A percentile compares a stretch with the other conserved stretches of the same genome.
Evolutionary conservation across 2,113 vertebrate genomes (phyloP).

Genomic region (Heterotilapia buettikoferi): DNA sequence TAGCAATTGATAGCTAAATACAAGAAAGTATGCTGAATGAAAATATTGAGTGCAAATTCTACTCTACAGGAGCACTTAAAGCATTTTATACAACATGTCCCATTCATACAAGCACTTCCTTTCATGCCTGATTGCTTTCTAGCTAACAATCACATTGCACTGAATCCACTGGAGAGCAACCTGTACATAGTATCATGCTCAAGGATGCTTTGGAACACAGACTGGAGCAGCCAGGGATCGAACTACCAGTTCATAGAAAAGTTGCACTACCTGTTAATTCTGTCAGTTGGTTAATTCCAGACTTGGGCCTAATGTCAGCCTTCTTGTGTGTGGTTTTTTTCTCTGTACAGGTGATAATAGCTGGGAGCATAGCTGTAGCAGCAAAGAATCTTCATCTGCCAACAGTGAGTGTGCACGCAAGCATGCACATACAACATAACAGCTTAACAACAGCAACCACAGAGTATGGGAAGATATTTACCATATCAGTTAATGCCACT

Average conservation of each 20-base stretch:
- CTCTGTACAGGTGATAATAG: conserved; percentile 49
- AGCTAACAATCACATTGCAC: background rate
- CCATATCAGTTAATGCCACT: rapidly evolving
- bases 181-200: background rate
- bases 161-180: background rate
- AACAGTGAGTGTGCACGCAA: conserved; percentile 44
- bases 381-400: conserved; percentile 64
- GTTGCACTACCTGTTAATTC: background rate
- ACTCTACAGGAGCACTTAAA: background rate
- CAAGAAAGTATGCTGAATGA: background rate
- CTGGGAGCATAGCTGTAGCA: conserved; percentile 63
- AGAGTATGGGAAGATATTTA: background rate
- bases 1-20: background rate
- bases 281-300: background rate
- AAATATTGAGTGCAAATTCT: background rate
- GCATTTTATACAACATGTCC: background rate
- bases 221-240: background rate
- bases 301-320: background rate
- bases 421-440: background rate
- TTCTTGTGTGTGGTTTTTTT: background rate
- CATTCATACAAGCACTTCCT: background rate
- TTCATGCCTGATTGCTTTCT: background rate
- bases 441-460: background rate
- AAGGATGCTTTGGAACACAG: background rate
- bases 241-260: background rate